Evolutionary conservation across 2,113 vertebrate genomes (phyloP).

Genomic region (Dascyllus trimaculatus): DNA sequence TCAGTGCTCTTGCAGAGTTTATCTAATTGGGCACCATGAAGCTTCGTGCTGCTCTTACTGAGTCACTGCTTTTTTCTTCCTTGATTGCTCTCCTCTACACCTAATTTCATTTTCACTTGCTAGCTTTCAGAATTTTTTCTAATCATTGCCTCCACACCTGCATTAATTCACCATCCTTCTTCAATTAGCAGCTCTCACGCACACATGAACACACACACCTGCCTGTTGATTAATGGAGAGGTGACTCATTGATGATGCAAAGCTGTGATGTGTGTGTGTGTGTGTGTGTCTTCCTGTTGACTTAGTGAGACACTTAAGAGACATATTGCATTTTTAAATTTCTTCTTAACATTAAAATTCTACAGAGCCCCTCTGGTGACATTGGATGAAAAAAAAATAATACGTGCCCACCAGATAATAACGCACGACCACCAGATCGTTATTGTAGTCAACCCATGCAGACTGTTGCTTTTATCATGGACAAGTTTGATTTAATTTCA

Average conservation of each 20-base stretch:
- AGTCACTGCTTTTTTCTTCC: conserved; percentile 5
- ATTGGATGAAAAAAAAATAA: too few relatives aligned
- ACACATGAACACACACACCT: conserved; percentile 18
- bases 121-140: conserved; percentile 8
- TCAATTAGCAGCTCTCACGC: conserved; percentile 28
- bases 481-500: too few relatives aligned
- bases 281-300: background rate
- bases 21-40: conserved; percentile 38
- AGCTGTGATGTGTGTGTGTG: background rate
- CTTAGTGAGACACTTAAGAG: background rate
- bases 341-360: too few relatives aligned
- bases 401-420: too few relatives aligned
- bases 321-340: too few relatives aligned
- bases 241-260: conserved; percentile 19
- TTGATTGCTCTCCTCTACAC: background rate
- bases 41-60: background rate
- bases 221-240: conserved; percentile 19
- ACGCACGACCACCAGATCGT: too few relatives aligned
- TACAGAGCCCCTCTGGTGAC: too few relatives aligned
- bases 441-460: too few relatives aligned
- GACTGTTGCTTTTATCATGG: too few relatives aligned
- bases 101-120: conserved; percentile 7
- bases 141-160: conserved; percentile 13
- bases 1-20: conserved; percentile 9
- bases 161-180: conserved; percentile 29